Conservation (phyloP, 1,140 invertebrate species). For the Drosophila suzukii region DNA sequence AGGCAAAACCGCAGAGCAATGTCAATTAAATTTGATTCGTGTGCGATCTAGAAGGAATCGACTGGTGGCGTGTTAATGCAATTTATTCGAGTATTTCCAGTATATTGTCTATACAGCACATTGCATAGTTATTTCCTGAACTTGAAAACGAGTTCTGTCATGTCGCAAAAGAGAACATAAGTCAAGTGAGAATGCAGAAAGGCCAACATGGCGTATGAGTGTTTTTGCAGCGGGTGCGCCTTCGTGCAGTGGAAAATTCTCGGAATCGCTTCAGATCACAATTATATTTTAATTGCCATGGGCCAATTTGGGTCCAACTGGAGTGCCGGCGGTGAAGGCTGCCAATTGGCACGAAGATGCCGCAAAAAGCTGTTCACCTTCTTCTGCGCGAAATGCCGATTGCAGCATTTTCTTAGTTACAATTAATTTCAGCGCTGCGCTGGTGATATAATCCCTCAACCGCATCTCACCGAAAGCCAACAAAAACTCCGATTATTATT, state of each 20-base stretch:
- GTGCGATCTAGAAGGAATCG: conserved; percentile 58
- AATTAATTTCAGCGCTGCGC: conserved; percentile 64
- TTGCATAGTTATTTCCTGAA: conserved; percentile 76
- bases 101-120: conserved; percentile 28
- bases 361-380: conserved; percentile 73
- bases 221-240: conserved; percentile 24
- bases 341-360: conserved; percentile 48
- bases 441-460: conserved; percentile 72
- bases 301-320: conserved; percentile 34
- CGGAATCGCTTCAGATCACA: conserved; percentile 65
- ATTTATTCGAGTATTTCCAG: conserved; percentile 61
- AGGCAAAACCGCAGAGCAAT: conserved; percentile 9
- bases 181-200: conserved; percentile 26
- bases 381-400: conserved; percentile 56
- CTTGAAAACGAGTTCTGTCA: conserved; percentile 70
- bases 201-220: conserved; percentile 62
- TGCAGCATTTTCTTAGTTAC: conserved; percentile 68
- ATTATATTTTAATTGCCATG: conserved; percentile 61
- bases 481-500: conserved; percentile 57
- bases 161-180: conserved; percentile 25
- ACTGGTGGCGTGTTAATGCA: conserved; percentile 43
- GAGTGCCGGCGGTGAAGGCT: conserved; percentile 55
- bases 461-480: conserved; percentile 34
- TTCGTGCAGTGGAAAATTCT: conserved; percentile 58
- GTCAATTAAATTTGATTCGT: conserved; percentile 44